Conservation (phyloP, 1,140 invertebrate genomes). For the Atta texana region DNA sequence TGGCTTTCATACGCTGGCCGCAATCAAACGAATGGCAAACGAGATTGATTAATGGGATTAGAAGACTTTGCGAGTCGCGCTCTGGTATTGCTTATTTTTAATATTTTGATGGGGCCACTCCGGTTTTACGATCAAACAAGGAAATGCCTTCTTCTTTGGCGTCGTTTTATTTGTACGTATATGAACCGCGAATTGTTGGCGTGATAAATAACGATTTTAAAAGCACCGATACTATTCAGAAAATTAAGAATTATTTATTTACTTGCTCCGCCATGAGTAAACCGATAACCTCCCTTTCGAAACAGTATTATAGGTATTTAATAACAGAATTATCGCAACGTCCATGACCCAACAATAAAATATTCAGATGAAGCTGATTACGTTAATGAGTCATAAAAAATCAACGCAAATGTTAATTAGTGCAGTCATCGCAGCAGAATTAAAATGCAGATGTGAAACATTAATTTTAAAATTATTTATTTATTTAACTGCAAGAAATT, state of each 20-base stretch:
- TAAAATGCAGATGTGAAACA: constrained; percentile 3
- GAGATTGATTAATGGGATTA: constrained; percentile 73
- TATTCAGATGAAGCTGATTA: constrained; percentile 27
- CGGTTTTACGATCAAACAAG: constrained; percentile 12
- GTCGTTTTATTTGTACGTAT: background rate
- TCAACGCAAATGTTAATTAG: constrained; percentile 33
- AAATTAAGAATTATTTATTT: constrained; percentile 41
- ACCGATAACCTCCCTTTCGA: constrained; percentile 24
- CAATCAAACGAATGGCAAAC: constrained; percentile 65
- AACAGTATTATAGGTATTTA: constrained; percentile 23
- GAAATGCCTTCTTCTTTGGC: background rate
- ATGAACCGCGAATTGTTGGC: background rate
- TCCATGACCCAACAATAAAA: constrained; percentile 28
- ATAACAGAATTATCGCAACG: constrained; percentile 32
- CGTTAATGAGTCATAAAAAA: constrained; percentile 34
- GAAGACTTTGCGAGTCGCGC: background rate
- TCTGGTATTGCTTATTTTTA: constrained; percentile 60
- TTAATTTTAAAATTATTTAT: background rate
- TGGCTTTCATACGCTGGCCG: constrained; percentile 27
- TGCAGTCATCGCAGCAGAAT: background rate
- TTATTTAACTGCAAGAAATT: background rate
- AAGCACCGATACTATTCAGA: background rate
- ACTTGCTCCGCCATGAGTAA: background rate
- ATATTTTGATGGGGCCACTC: constrained; percentile 41
- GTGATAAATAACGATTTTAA: background rate